Evolutionary conservation across 2,888 invertebrate genomes (phyloP).

Genomic region (Oscheius myriophilus): DNA sequence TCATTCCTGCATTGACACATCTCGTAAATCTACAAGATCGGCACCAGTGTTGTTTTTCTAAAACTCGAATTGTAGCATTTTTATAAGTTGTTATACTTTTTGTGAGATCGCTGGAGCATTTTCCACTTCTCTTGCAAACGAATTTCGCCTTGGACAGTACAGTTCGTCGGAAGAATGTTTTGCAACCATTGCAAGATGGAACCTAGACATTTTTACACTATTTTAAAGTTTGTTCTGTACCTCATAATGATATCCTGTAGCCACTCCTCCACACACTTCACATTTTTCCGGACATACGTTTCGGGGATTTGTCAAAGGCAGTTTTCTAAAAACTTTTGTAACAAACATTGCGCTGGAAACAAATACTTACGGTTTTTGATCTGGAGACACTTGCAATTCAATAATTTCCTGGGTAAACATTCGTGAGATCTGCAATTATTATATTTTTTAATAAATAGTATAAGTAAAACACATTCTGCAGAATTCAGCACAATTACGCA

Average conservation of each 20-base stretch:
- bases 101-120: slow-evolving; percentile 46
- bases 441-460: too few relatives aligned
- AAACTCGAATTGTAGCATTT: not conserved
- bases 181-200: slow-evolving; percentile 60
- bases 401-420: too few relatives aligned
- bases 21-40: slow-evolving; percentile 55
- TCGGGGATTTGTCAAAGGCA: slow-evolving; percentile 13
- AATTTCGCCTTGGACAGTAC: slow-evolving; percentile 50
- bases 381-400: too few relatives aligned
- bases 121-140: slow-evolving; percentile 49
- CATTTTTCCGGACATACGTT: slow-evolving; percentile 55
- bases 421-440: too few relatives aligned
- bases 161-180: slow-evolving; percentile 58
- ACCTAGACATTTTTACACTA: slow-evolving; percentile 35
- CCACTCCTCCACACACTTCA: slow-evolving; percentile 51
- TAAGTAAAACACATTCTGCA: too few relatives aligned
- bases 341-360: too few relatives aligned
- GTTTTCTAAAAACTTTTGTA: not conserved
- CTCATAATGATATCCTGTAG: slow-evolving; percentile 60
- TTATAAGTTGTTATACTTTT: too few relatives aligned
- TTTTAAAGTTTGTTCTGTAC: slow-evolving; percentile 16
- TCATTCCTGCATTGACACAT: slow-evolving; percentile 58
- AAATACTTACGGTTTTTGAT: too few relatives aligned
- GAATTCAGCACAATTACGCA: too few relatives aligned
- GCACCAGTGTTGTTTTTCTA: slow-evolving; percentile 57